A percentile compares a stretch with the other conserved stretches of the same genome.
Evolutionary conservation across 2,888 invertebrate genomes (phyloP).

Genomic region (Hypolimnas misippus): DNA sequence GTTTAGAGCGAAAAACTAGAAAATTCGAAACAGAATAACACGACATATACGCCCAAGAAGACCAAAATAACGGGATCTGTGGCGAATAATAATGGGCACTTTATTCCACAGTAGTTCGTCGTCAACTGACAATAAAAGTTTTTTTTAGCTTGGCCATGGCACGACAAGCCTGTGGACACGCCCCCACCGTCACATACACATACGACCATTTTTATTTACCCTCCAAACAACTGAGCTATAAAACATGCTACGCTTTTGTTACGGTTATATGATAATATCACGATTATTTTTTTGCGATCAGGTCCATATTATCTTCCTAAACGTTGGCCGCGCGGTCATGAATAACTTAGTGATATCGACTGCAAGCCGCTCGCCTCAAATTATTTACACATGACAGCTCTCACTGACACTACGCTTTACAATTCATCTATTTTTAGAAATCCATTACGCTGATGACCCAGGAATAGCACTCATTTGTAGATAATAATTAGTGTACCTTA

Average conservation of each 20-base stretch:
- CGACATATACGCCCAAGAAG: too few relatives aligned
- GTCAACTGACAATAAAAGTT: constrained; percentile 58
- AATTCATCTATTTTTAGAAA: constrained; percentile 63
- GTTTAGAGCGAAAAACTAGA: too few relatives aligned
- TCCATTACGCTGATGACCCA: constrained; percentile 19
- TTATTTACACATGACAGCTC: constrained; percentile 73
- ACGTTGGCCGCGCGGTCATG: constrained; percentile 67
- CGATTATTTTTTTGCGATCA: background rate
- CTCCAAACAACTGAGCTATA: background rate
- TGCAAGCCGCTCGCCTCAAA: constrained; percentile 67
- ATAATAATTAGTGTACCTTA: background rate
- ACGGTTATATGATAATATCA: background rate
- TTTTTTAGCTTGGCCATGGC: constrained; percentile 53
- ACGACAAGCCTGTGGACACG: constrained; percentile 57
- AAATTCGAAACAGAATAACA: too few relatives aligned
- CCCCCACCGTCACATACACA: constrained; percentile 26
- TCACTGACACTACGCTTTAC: constrained; percentile 44
- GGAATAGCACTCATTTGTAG: background rate
- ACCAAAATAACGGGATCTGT: background rate
- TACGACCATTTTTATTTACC: background rate
- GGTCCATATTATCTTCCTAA: constrained; percentile 40
- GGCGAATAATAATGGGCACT: constrained; percentile 20
- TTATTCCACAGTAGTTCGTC: constrained; percentile 48
- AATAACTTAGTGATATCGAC: constrained; percentile 81
- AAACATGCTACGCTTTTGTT: background rate